A percentile compares a stretch with the other conserved stretches of the same genome.
These are phyloP conservation scores for Thalpophila matura DNA, from an alignment of 2,888 invertebrate species.

Conservation along the genomic window DNA sequence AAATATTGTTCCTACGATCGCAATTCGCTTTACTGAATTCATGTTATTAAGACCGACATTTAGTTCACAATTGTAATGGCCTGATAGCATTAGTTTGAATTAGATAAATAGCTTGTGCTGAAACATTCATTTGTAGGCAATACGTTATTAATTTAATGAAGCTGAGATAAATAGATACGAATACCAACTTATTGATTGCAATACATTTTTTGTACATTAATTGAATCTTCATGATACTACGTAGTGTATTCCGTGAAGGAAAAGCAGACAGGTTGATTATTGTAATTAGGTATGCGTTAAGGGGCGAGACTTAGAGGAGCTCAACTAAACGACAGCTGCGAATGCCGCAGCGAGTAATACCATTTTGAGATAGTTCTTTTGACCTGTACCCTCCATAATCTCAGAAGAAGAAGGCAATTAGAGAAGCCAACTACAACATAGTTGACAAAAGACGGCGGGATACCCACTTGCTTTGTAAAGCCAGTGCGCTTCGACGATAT, in stretches of 20 bases:
- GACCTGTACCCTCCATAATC: too few species aligned
- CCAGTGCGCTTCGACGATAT: not conserved
- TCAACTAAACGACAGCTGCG: not conserved
- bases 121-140: constrained; percentile 6
- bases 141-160: not conserved
- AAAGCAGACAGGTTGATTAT: too few species aligned
- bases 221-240: too few species aligned
- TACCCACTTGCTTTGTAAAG: not conserved
- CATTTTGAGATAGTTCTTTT: too few species aligned
- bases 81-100: not conserved
- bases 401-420: too few species aligned
- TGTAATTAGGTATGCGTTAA: too few species aligned
- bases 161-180: not conserved
- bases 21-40: not conserved
- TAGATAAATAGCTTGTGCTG: not conserved
- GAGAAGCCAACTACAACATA: not conserved
- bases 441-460: not conserved
- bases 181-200: not conserved
- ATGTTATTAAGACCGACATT: not conserved
- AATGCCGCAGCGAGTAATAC: too few species aligned
- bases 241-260: too few species aligned
- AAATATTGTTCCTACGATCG: too few species aligned
- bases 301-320: not conserved
- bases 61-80: not conserved
- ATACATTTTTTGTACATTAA: too few species aligned